These are phyloP conservation scores for Ennomos quercinarius DNA, from an alignment of 2,888 invertebrate genomes.

Conservation along the genomic window DNA sequence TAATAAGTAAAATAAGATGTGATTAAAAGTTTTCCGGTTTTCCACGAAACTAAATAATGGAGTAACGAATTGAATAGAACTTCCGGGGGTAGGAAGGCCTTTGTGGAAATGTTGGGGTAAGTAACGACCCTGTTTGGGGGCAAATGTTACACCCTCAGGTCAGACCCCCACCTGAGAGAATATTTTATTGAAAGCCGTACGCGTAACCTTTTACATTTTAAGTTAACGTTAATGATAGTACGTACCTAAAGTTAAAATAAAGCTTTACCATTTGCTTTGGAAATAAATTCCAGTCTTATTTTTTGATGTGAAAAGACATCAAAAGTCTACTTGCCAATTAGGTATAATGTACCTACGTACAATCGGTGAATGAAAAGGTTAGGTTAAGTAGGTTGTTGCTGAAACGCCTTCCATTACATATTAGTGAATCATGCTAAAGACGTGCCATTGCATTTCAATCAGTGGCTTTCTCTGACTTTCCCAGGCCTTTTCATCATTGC, in stretches of 20 bases:
- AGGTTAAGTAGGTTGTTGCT: too few species aligned
- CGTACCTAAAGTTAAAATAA: constrained; percentile 9
- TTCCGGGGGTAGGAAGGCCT: constrained; percentile 48
- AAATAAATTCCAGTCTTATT: background rate
- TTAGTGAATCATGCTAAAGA: too few species aligned
- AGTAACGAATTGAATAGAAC: constrained; percentile 54
- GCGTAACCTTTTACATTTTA: constrained; percentile 27
- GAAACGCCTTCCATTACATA: too few species aligned
- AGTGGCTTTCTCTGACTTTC: too few species aligned
- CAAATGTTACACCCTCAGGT: constrained; percentile 47
- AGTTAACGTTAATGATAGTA: constrained; percentile 14
- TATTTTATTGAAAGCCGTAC: constrained; percentile 42
- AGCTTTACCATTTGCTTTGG: constrained; percentile 1
- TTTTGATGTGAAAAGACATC: constrained; percentile 2
- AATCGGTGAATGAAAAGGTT: too few species aligned
- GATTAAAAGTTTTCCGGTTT: constrained; percentile 47
- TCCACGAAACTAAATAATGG: constrained; percentile 53
- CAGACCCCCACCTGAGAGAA: constrained; percentile 35
- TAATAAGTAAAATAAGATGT: constrained; percentile 24
- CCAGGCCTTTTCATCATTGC: too few species aligned
- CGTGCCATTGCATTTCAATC: too few species aligned
- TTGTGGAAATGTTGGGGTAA: constrained; percentile 50
- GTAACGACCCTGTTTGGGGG: constrained; percentile 54
- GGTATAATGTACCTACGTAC: too few species aligned
- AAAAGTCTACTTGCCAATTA: background rate